Base-by-base conservation (phyloP, 2,797 vertebrate species). In the Chaetodon trifasciatus region DNA sequence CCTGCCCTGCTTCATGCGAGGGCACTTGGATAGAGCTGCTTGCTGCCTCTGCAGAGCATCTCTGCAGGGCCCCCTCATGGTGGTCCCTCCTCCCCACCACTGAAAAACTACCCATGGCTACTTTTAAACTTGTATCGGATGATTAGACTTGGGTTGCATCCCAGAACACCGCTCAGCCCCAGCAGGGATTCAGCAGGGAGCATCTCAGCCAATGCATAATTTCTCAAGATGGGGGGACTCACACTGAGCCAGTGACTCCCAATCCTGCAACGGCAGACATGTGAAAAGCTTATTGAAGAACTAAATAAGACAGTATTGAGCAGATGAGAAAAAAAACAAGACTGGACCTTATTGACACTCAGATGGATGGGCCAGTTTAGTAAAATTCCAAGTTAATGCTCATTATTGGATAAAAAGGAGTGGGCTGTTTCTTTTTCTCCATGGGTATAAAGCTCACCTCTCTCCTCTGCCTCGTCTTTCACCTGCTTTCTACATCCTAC, bases 61-160 rank as follows among this genome's bases (percentile, higher is more conserved):
- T 81, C 82, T 67, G 91, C 82, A 63, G 83, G 75, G 68, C 76
- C 65, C 74, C 88, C 79, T 86, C 82, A 70, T 23, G 86, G 85
- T 85, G 85, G 82, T 85, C 84, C 65, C 72, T 72, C 76, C 87
- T 76, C 81, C 76, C 66, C 13, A 17, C 66, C 58, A 60, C 73
- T 69, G 72, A 90, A 87, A 86, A 88, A 83, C 80, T 88, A 91
- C 89, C 88, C 90, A 76, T 89, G 89, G 91, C 91, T 91, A 88
- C 91, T 93, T 93, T 93, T 90, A 90, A 94, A 93, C 88, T 90
- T 89, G 91, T 91, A 89, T 86, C 81, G 81, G 87, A 86, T 92
- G 92, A 94, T 95, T 94, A 94, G 94, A 89, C 91, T 91, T 91
- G 93, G 92, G 92, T 89, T 91, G 89, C 79, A 90, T 93, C 93